phyloP scores from a whole-genome alignment of 2,888 invertebrate genomes.

The Crocallis elinguaria region DNA sequence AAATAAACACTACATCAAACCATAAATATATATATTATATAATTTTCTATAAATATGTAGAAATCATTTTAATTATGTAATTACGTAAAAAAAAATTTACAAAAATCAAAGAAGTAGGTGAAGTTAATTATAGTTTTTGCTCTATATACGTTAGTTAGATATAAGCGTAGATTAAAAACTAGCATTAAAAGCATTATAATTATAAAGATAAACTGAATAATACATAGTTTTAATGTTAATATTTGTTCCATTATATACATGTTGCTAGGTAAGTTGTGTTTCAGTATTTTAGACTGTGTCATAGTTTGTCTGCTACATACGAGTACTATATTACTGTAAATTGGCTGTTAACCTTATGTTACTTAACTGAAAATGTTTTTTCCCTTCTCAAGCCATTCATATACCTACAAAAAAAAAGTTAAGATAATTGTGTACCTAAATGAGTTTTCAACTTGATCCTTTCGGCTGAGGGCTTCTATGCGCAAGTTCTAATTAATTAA shows the following conservation, averaged over 20 bases:
- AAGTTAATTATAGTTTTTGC: conserved; percentile 16
- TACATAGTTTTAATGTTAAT: conserved; percentile 9
- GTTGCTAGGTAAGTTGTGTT: conserved; percentile 32
- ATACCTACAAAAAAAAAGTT: neutral
- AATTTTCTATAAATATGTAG: too few species aligned
- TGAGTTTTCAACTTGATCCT: too few species aligned
- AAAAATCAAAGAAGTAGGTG: too few species aligned
- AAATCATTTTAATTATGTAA: too few species aligned
- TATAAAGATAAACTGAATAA: conserved; percentile 7
- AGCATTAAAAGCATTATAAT: conserved; percentile 21
- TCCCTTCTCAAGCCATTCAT: neutral
- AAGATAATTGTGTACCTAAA: too few species aligned
- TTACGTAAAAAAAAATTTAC: too few species aligned
- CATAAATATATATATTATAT: too few species aligned
- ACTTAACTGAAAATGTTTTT: neutral
- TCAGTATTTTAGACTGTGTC: conserved; percentile 19
- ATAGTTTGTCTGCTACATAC: conserved; percentile 18
- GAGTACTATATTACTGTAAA: neutral
- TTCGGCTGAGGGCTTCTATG: too few species aligned
- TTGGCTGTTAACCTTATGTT: neutral
- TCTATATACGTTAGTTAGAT: conserved; percentile 22
- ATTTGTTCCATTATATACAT: conserved; percentile 24
- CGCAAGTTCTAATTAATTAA: too few species aligned
- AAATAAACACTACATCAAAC: too few species aligned
- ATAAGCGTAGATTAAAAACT: conserved; percentile 20